Base-by-base conservation (phyloP, 2,888 invertebrate genomes). In the Adela reaumurella region DNA sequence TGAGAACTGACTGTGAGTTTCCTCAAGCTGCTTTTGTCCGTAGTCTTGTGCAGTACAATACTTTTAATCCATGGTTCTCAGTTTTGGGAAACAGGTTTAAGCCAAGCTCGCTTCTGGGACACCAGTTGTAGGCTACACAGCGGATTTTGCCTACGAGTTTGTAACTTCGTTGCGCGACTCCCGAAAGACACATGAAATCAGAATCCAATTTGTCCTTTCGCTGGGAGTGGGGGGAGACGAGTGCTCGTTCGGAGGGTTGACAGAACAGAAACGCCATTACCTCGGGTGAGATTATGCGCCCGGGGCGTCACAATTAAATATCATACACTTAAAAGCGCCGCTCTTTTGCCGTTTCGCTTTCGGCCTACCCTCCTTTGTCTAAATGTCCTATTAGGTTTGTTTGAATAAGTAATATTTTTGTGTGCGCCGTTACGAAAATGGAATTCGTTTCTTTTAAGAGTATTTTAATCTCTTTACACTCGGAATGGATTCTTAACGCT, bases 271-370 rank as follows among this genome's bases (percentile, higher is more conserved):
- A 80, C 78, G 54, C 79, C 79, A 80, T 80, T 80, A 80, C 79
- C 79, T 70, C 71, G 69, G 78, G 80, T 70, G 78, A 77, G 80
- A 80, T 80, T 79, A 80, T 80, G 67, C 79, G 78, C 80, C 80
- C 74, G 76, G 77, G 79, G 80, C 79, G 74, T 77, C 69, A 79
- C 80, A 80, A 79, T 79, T 79, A 78, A 78, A 78, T 78, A 78
- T 78, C 78, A 78, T 78, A 78, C 78, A 78, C 76, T 78, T 78
- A 78, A 78, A 78, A 78, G 79, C 79, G 76, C 76, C 78, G 78
- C 73, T 76, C 76, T 78, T 35, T 78, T 77, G 76, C 77, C 74
- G 74, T 78, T 78, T 78, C 74, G 76, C 74, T 74, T 35, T 72
- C 69, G 70, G 76, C 70, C 78, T 77, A n/a, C 76, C 78, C 78